Base-by-base conservation (phyloP, 2,888 invertebrate species). In the Caenorhabditis sp. region DNA sequence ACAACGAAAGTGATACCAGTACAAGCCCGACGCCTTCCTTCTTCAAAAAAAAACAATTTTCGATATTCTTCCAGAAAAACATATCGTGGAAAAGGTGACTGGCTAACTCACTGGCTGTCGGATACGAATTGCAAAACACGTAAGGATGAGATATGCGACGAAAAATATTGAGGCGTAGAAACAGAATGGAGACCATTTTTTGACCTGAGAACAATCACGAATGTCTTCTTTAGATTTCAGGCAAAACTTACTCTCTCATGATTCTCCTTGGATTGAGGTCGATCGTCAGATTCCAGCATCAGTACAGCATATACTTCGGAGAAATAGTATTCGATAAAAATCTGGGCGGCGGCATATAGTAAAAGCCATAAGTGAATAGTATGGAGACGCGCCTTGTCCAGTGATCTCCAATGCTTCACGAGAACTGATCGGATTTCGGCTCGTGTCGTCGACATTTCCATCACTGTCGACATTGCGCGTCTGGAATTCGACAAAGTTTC, bases 291-390 rank as follows among this genome's bases (percentile, higher is more conserved):
- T 38, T 79, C 72, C 10, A 77, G 16, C 58, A 82, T 66, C 44
- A 80, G 47, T 19, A 86, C 86, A 14, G 74, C 79, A 51, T 82
- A 80, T 14, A 85, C 81, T 59, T 88, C 84, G 19, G 84, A 82
- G 35, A 91, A 87, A 64, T 91, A 91, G 72, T 89, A 90, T 31
- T 89, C 89, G 12, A 90, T 83, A 80, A 91, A 91, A 22, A 92
- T 88, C 64, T 90, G 89, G 12, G 90, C 90, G 7, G 87, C 82
- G 28, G 90, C 82, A 69, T 90, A 91, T 10, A 90, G 83, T 63
- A 91, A 86, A 8, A 92, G 86, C 90, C 92, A 92, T 35, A 92
- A 77, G 70, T 90, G 90, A 75, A 91, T 89, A 2, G 89, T 90
- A 73, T 91, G 90, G 26, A 92, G 86, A 22, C 91, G 84, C 19